Evolutionary conservation across 2,797 vertebrate species (phyloP).

Genomic region (Melanogrammus aeglefinus): DNA sequence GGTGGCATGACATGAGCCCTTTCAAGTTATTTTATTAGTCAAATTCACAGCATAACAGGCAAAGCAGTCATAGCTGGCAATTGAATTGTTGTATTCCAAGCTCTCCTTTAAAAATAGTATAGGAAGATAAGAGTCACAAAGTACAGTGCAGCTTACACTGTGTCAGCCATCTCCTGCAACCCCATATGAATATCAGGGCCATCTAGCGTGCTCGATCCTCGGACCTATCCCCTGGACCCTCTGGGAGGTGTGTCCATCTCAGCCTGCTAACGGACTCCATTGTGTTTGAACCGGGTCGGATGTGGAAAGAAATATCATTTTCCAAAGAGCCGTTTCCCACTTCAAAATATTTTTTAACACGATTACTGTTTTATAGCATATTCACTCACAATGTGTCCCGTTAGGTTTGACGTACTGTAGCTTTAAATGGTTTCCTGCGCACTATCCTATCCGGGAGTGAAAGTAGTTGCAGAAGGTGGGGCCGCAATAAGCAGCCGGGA

Average conservation of each 20-base stretch:
- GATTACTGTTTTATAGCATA: background rate
- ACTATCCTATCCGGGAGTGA: background rate
- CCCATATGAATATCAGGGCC: too few relatives aligned
- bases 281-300: background rate
- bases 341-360: background rate
- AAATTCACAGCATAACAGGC: too few relatives aligned
- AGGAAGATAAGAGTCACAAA: too few relatives aligned
- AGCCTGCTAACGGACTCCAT: too few relatives aligned
- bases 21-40: too few relatives aligned
- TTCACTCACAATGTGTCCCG: background rate
- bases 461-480: background rate
- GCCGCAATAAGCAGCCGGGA: background rate
- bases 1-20: too few relatives aligned
- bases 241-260: background rate
- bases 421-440: background rate
- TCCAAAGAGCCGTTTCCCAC: background rate
- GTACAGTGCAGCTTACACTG: too few relatives aligned
- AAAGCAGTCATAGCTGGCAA: too few relatives aligned
- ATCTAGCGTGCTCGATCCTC: too few relatives aligned
- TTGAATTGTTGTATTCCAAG: too few relatives aligned
- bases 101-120: too few relatives aligned
- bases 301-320: background rate
- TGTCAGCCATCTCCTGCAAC: too few relatives aligned
- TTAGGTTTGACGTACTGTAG: background rate
- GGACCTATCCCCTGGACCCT: background rate